phyloP scores from a whole-genome alignment of 2,888 invertebrate genomes.

The Cephus runcator region DNA sequence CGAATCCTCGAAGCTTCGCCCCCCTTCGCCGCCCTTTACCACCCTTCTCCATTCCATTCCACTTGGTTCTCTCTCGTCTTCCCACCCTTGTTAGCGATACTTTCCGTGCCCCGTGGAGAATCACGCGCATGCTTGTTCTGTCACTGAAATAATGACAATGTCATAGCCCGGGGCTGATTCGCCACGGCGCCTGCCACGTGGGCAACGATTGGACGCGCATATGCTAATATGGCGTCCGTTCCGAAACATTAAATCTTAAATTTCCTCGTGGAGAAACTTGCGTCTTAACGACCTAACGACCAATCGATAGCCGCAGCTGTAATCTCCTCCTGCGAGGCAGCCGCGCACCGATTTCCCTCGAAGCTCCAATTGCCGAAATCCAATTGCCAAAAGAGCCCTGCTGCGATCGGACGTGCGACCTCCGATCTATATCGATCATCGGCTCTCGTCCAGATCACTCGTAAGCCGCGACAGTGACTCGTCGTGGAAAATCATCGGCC shows the following conservation, averaged over 20 bases:
- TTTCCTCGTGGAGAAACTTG: not conserved
- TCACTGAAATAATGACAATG: constrained; percentile 64
- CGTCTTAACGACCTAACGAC: constrained; percentile 10
- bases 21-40: constrained; percentile 6
- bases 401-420: no score
- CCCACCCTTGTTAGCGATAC: constrained; percentile 62
- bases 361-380: no score
- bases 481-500: no score
- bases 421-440: no score
- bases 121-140: constrained; percentile 63
- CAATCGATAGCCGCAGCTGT: no score
- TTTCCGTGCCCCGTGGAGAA: constrained; percentile 54
- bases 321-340: no score
- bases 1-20: not conserved
- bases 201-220: constrained; percentile 63
- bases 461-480: no score
- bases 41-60: constrained; percentile 13
- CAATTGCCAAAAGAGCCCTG: no score
- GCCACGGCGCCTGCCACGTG: constrained; percentile 61
- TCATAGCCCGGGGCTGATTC: constrained; percentile 59
- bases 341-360: no score
- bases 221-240: constrained; percentile 65
- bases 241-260: constrained; percentile 59
- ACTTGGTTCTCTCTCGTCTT: constrained; percentile 35
- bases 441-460: no score